A percentile compares a stretch with the other conserved stretches of the same genome.
Conservation (phyloP, 1,140 invertebrate genomes). For the Druon quercuslanigerum region DNA sequence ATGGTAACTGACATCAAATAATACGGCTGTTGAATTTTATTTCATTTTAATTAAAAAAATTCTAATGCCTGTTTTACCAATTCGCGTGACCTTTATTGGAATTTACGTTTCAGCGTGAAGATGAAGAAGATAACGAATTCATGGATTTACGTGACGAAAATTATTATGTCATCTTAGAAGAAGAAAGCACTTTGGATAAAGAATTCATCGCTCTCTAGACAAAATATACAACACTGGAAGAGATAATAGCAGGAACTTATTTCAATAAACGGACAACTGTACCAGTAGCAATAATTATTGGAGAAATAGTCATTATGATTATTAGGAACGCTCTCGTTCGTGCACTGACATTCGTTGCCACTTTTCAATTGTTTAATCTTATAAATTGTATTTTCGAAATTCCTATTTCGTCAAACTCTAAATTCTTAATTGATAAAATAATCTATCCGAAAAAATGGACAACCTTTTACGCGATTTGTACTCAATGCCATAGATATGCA, state of each 20-base stretch:
- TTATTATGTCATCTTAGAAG: too few species aligned
- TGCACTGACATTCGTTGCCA: not conserved
- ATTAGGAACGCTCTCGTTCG: not conserved
- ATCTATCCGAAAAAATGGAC: slow-evolving; percentile 14
- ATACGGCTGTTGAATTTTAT: too few species aligned
- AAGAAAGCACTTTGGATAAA: not conserved
- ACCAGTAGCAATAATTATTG: not conserved
- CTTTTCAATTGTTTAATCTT: not conserved
- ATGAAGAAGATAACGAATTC: too few species aligned
- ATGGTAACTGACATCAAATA: too few species aligned
- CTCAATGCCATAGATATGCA: slow-evolving; percentile 34
- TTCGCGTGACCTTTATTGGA: too few species aligned
- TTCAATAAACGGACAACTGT: not conserved
- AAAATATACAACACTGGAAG: not conserved
- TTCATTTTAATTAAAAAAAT: too few species aligned
- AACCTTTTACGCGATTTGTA: not conserved
- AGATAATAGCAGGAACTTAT: not conserved
- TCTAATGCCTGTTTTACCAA: too few species aligned
- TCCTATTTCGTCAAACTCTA: not conserved
- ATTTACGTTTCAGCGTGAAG: too few species aligned
- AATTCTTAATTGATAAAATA: slow-evolving; percentile 19
- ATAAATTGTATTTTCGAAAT: too few species aligned
- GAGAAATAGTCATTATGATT: slow-evolving; percentile 22
- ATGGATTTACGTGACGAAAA: too few species aligned
- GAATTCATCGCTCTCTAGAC: not conserved